Conservation (phyloP, 30 jellyfish, hydroid and myxozoan species). For the Rhopilema esculentum region DNA sequence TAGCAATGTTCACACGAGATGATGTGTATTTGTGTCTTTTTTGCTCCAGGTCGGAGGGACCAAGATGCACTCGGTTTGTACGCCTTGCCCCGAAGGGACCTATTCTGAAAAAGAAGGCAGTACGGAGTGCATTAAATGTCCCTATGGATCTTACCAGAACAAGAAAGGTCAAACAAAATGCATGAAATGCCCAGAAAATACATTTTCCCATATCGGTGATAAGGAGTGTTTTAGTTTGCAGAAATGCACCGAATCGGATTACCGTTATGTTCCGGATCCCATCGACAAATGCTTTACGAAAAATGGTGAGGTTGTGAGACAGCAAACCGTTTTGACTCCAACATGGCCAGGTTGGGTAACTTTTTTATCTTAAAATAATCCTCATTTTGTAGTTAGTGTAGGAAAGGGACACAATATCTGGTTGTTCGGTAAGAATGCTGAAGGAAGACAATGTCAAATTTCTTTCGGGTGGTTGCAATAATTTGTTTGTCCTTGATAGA, state of each 20-base stretch:
- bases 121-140: conserved; percentile 78
- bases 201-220: conserved; percentile 85
- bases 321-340: conserved; percentile 42
- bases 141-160: conserved; percentile 80
- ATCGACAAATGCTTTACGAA: conserved; percentile 65
- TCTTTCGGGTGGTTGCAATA: too few relatives aligned
- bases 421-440: neutral
- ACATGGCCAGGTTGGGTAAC: conserved; percentile 82
- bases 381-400: neutral
- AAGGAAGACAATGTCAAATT: neutral
- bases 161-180: conserved; percentile 81
- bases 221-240: conserved; percentile 65
- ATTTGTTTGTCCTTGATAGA: too few relatives aligned
- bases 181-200: conserved; percentile 59
- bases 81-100: conserved; percentile 90
- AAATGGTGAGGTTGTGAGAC: conserved; percentile 54
- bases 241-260: conserved; percentile 65
- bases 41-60: conserved; percentile 33
- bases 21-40: neutral
- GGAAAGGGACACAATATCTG: neutral
- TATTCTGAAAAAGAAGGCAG: conserved; percentile 75
- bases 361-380: neutral
- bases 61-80: conserved; percentile 43
- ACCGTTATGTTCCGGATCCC: conserved; percentile 70
- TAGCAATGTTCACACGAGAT: too few relatives aligned